Evolutionary conservation across 1,140 invertebrate genomes (phyloP).

Genomic region (Camponotus floridanus): DNA sequence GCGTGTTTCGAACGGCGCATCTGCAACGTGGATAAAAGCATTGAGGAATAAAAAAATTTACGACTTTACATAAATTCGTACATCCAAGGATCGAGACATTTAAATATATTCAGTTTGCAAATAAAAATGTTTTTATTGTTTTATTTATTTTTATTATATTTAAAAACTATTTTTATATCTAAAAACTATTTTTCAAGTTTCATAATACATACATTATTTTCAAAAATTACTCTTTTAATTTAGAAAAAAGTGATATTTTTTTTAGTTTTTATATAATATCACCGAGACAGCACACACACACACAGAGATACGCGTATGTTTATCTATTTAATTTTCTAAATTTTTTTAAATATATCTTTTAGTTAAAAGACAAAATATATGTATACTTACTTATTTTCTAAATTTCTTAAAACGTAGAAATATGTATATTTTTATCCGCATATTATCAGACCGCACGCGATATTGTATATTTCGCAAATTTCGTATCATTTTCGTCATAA

Average conservation of each 20-base stretch:
- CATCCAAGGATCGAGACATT: not conserved
- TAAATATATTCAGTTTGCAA: not conserved
- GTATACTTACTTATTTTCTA: too few relatives aligned
- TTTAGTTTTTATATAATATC: too few relatives aligned
- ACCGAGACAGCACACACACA: too few relatives aligned
- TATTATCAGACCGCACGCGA: not conserved
- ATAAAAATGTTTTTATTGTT: not conserved
- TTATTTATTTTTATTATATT: not conserved
- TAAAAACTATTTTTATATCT: not conserved
- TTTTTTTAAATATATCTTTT: too few relatives aligned
- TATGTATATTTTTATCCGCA: not conserved
- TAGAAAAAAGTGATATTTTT: not conserved
- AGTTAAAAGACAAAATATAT: too few relatives aligned
- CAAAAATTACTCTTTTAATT: not conserved
- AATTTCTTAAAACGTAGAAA: too few relatives aligned
- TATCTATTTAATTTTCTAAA: too few relatives aligned
- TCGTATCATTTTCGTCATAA: conserved; percentile 20
- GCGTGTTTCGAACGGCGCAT: not conserved
- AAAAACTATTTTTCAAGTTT: too few relatives aligned
- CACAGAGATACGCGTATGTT: too few relatives aligned
- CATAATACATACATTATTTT: too few relatives aligned
- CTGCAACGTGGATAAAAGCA: not conserved
- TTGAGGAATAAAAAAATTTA: not conserved
- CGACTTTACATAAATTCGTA: not conserved
- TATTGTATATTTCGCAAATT: not conserved